A percentile compares a stretch with the other conserved stretches of the same genome.
Conservation (phyloP, 2,888 invertebrate genomes). For the Mesodorylaimus sp. region DNA sequence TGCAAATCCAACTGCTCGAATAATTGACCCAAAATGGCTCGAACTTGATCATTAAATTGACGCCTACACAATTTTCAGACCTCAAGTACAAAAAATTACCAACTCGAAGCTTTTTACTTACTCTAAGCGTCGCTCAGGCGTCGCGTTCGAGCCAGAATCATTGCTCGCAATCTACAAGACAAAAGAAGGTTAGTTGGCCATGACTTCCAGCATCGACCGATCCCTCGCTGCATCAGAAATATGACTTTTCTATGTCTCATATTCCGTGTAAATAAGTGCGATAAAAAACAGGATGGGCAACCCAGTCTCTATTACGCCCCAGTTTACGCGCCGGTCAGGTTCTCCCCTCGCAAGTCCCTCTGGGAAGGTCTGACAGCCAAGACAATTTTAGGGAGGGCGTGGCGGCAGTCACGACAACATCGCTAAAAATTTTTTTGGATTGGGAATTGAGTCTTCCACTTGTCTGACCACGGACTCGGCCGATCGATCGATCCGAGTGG, state of each 20-base stretch:
- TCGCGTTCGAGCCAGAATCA: slow-evolving; percentile 12
- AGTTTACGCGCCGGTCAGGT: neutral
- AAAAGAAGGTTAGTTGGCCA: slow-evolving; percentile 2
- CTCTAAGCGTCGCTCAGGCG: neutral
- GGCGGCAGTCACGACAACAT: too few relatives aligned
- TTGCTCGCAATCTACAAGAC: neutral
- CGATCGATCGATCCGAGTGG: too few relatives aligned
- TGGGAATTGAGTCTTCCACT: too few relatives aligned
- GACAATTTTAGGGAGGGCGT: too few relatives aligned
- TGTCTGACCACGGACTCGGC: too few relatives aligned
- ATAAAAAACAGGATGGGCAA: too few relatives aligned
- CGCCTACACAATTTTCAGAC: slow-evolving; percentile 17
- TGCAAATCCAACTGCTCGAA: slow-evolving; percentile 73
- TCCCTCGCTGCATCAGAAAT: too few relatives aligned
- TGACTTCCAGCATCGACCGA: too few relatives aligned
- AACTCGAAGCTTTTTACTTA: neutral
- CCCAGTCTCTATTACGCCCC: neutral
- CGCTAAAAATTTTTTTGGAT: too few relatives aligned
- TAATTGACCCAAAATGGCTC: slow-evolving; percentile 59
- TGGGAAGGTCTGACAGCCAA: too few relatives aligned
- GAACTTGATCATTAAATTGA: slow-evolving; percentile 35
- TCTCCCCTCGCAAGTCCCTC: neutral
- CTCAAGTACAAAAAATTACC: neutral
- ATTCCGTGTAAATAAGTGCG: too few relatives aligned
- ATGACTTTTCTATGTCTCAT: too few relatives aligned